Conservation (phyloP, 2,113 vertebrate genomes). For the Nannospalax galili region DNA sequence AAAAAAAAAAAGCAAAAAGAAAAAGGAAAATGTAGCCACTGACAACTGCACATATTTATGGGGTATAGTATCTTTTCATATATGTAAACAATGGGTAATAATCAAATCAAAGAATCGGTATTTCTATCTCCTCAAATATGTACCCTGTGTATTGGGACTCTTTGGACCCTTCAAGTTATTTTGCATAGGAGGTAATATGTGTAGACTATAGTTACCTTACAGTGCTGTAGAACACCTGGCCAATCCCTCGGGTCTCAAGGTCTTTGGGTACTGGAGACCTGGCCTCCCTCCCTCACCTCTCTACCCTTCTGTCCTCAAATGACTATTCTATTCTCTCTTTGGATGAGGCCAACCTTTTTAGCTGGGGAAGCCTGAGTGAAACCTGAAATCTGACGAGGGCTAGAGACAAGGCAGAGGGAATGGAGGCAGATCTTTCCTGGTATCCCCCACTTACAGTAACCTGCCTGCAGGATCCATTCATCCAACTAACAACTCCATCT, state of each 20-base stretch:
- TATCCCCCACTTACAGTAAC: not conserved
- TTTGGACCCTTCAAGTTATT: not conserved
- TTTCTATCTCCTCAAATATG: not conserved
- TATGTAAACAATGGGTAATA: not conserved
- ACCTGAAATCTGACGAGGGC: not conserved
- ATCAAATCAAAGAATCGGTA: not conserved
- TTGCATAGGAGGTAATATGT: not conserved
- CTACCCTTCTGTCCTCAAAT: not conserved
- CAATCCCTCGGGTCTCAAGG: not conserved
- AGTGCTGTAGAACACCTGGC: not conserved
- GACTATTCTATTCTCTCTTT: not conserved
- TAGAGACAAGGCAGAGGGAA: not conserved
- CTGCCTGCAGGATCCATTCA: not conserved
- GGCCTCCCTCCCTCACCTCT: not conserved
- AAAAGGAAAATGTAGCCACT: not conserved
- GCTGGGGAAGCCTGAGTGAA: not conserved
- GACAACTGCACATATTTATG: not conserved
- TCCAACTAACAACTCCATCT: not conserved
- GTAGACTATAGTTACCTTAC: not conserved
- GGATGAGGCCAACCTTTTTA: not conserved
- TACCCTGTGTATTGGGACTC: not conserved
- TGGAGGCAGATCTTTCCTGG: not conserved
- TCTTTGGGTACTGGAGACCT: not conserved
- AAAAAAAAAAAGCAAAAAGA: not conserved
- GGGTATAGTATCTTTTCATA: not conserved